Base-by-base conservation (phyloP, 2,888 invertebrate species). In the Ommatoiulus sabulosus region DNA sequence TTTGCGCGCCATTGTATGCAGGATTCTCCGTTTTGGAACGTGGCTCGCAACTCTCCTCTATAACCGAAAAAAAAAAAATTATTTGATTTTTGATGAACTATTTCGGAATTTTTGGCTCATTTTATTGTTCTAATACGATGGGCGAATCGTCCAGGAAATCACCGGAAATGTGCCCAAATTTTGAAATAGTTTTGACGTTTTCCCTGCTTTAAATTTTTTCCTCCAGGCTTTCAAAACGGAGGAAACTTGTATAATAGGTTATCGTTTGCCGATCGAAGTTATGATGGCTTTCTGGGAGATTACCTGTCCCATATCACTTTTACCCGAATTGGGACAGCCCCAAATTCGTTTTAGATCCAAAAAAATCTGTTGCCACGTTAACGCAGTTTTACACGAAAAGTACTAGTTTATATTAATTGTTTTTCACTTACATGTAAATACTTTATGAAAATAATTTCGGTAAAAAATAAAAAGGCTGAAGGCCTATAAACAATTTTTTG, bases 81-180 rank as follows among this genome's bases (percentile, higher is more conserved):
- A 72, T 72, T 72, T 72, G 72, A 72, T 72, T 72, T 72, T 72
- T 72, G 72, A 72, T 72, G 72, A 72, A 24, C 72, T 72, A 72
- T 72, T 72, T 72, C 72, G 20, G 72, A 72, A 72, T 72, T 72
- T 20, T 24, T 3, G 72, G 3, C 72, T 72, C 24, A 72, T 72
- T 72, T 72, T 72, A 72, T 72, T 72, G 72, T 72, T 72, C 72
- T 72, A 24, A 63, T 72, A 24, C 24, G 72, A 24, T 7, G 72
- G 20, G 20, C 72, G 72, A 72, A 72, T 72, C 24, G n/a, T 3
- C 72, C 72, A 72, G 72, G 72, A 72, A 72, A 72, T 72, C 72
- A n/a, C 48, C 3, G 2, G 8, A 48, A 48, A 48, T 48, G 48
- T 48, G 57, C 72, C 72, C 72, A 72, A 72, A 72, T 24, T 72